A percentile compares a stretch with the other conserved stretches of the same genome.
These are phyloP conservation scores for Paramormyrops hopkinsi DNA, from an alignment of 2,797 vertebrate species.

Conservation along the genomic window DNA sequence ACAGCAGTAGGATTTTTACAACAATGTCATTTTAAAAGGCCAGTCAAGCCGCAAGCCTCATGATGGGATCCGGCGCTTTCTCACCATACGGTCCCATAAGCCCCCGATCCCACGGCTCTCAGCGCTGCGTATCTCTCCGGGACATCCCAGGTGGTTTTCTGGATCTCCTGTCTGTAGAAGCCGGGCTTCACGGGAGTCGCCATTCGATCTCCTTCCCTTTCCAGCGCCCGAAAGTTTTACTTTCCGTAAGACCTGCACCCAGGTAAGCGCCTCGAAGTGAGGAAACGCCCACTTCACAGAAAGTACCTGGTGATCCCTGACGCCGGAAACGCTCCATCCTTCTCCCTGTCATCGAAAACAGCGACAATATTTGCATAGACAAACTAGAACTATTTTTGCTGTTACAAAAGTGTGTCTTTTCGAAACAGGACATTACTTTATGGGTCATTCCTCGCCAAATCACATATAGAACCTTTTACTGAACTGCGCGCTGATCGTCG, in stretches of 20 bases:
- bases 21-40: not conserved
- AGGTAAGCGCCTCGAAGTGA: slow-evolving; percentile 27
- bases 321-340: not conserved
- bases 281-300: slow-evolving; percentile 39
- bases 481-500: not conserved
- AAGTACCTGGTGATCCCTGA: not conserved
- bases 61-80: slow-evolving; percentile 17
- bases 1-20: not conserved
- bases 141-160: slow-evolving; percentile 72
- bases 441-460: not conserved
- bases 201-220: slow-evolving; percentile 26
- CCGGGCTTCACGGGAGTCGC: slow-evolving; percentile 52
- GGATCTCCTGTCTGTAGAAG: slow-evolving; percentile 61
- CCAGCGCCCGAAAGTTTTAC: not conserved
- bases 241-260: not conserved
- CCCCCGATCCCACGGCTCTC: slow-evolving; percentile 63
- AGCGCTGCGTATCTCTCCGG: slow-evolving; percentile 58
- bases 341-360: too few relatives aligned
- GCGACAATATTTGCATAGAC: not conserved
- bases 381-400: not conserved
- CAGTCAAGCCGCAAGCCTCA: not conserved
- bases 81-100: slow-evolving; percentile 76
- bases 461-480: not conserved
- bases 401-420: not conserved
- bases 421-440: not conserved